Conservation (phyloP, 2,888 invertebrate species). For the Drosophila cognata region DNA sequence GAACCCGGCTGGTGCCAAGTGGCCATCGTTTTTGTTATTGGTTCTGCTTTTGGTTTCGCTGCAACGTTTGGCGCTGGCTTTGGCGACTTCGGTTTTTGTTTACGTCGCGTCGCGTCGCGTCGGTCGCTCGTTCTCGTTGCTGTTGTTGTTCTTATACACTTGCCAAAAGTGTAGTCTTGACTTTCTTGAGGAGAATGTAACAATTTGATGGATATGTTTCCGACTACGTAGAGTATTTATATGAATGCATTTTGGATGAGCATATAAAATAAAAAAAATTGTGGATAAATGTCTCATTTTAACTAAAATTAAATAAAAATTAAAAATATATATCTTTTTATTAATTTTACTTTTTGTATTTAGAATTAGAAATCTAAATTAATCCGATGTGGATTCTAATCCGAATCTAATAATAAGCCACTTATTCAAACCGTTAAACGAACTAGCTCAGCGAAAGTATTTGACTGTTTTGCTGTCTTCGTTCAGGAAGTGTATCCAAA, state of each 20-base stretch:
- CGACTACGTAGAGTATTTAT: not conserved
- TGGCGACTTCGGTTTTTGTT: slow-evolving; percentile 56
- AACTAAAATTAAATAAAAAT: no score
- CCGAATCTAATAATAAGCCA: not conserved
- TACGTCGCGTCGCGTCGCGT: slow-evolving; percentile 38
- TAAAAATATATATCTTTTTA: no score
- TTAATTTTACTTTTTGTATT: no score
- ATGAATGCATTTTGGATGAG: not conserved
- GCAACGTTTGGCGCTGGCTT: slow-evolving; percentile 10
- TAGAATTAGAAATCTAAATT: no score
- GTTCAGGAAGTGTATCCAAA: not conserved
- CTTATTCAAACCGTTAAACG: not conserved
- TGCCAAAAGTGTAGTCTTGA: not conserved
- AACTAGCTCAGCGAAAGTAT: not conserved
- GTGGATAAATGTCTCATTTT: no score
- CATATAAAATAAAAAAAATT: not conserved
- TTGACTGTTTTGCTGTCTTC: not conserved
- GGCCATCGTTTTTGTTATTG: slow-evolving; percentile 33
- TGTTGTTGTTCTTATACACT: slow-evolving; percentile 26
- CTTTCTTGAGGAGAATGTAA: not conserved
- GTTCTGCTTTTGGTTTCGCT: slow-evolving; percentile 25
- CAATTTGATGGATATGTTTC: not conserved
- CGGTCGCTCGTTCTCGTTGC: slow-evolving; percentile 21
- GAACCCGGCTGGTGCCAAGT: slow-evolving; percentile 39
- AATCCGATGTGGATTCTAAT: not conserved